These are phyloP conservation scores for Euplexia lucipara DNA, from an alignment of 2,888 invertebrate species.

Conservation along the genomic window DNA sequence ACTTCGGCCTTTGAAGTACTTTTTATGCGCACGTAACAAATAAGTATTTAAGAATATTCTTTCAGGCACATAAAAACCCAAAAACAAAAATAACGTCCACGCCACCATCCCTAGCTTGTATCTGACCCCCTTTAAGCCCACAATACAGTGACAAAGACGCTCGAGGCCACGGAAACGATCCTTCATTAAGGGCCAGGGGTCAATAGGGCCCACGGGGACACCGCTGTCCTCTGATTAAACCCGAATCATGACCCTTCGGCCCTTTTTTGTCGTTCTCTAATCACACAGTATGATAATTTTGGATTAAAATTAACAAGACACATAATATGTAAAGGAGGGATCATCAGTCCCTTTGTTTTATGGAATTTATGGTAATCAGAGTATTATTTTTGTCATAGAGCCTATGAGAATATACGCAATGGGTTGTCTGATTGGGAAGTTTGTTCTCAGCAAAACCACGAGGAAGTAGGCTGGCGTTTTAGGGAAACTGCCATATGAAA, in stretches of 20 bases:
- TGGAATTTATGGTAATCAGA: slow-evolving; percentile 47
- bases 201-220: slow-evolving; percentile 74
- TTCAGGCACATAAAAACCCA: background rate
- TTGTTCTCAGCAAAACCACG: no score
- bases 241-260: slow-evolving; percentile 69
- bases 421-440: background rate
- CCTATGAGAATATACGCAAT: background rate
- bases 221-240: slow-evolving; percentile 74
- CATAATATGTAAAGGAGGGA: slow-evolving; percentile 34
- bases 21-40: background rate
- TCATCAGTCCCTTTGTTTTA: slow-evolving; percentile 53
- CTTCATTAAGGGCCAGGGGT: slow-evolving; percentile 84
- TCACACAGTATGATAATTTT: slow-evolving; percentile 72
- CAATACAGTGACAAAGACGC: slow-evolving; percentile 77
- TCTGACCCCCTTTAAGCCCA: slow-evolving; percentile 53
- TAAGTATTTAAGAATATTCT: background rate
- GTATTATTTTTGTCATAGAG: slow-evolving; percentile 6
- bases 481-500: no score
- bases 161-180: slow-evolving; percentile 77
- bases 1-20: background rate
- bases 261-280: slow-evolving; percentile 76
- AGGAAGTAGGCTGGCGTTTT: no score
- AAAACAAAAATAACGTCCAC: slow-evolving; percentile 3
- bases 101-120: slow-evolving; percentile 25
- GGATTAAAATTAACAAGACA: slow-evolving; percentile 62